Evolutionary conservation across 2,113 vertebrate genomes (phyloP).

Genomic region (Colaptes auratus): DNA sequence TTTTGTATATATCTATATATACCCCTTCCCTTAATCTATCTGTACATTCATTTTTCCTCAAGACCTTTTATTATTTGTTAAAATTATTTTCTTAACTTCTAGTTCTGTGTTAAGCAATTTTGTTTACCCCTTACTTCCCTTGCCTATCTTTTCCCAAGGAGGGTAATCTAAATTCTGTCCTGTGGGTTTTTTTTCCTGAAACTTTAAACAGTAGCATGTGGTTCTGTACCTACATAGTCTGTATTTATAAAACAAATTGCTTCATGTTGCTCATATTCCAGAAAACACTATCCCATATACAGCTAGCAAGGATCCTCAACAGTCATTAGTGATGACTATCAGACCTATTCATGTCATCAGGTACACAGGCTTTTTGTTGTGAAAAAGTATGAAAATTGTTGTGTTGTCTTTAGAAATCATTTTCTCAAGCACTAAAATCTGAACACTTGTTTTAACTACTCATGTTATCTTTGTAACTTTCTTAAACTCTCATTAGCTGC

Average conservation of each 20-base stretch:
- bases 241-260: neutral
- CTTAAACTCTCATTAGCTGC: neutral
- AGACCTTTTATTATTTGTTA: too few relatives aligned
- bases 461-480: neutral
- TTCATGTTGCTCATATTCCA: neutral
- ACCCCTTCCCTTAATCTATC: too few relatives aligned
- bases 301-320: neutral
- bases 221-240: neutral
- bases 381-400: neutral
- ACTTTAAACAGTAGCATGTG: neutral
- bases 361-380: neutral
- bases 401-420: neutral
- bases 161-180: too few relatives aligned
- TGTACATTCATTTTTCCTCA: too few relatives aligned
- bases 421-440: neutral
- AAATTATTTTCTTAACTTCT: too few relatives aligned
- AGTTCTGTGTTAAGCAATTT: too few relatives aligned
- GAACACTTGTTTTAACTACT: neutral
- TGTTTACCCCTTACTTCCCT: too few relatives aligned
- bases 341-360: neutral
- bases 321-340: neutral
- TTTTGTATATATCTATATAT: too few relatives aligned
- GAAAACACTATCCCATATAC: neutral
- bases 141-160: too few relatives aligned
- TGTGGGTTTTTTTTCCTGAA: too few relatives aligned